Evolutionary conservation across 1,140 invertebrate genomes (phyloP), one percentile per base, ranked within the genome.

Genomic region (Mycetomoellerius zeteki): DNA sequence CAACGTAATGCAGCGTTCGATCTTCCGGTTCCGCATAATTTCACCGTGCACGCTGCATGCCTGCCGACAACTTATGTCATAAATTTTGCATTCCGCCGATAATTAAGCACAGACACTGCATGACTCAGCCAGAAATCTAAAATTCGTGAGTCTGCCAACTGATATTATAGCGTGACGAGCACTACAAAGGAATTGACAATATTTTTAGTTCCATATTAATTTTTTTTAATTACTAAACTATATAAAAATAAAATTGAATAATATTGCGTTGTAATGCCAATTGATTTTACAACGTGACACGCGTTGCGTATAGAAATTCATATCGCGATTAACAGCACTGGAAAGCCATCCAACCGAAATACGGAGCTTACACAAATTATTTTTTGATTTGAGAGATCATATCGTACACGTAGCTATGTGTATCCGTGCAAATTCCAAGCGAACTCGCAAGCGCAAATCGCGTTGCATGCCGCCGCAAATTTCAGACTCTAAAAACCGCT

Each of bases 381-480:
- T 52, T 80, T 54, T 80, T 27, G 7, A 47, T n/a, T 80, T 33
- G 0, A 50, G 47, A 67, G 58, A 47, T 30, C 3, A 30, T 54
- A 67, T 52, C 62, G 30, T 47, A 21, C 76, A 5, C 33, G 50
- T 24, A 24, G 10, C 12, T 6, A 24, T 30, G 10, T 77, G 4
- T 50, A 52, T 65, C 21, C 16, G 72, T 52, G 58, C 30, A 65
- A 71, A 62, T 65, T 77, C 60, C 30, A 24, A 43, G 73, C 8
- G 47, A 54, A 56, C 37, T 37, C 62, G 60, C 33, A 24, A 69
- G 78, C 87, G 84, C 86, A 86, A 91, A 88, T 90, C 75, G 78
- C 54, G 85, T 90, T 73, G 89, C 89, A 86, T 91, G 89, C 81
- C 64, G 52, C n/a, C 21, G 82, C 56, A 77, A 90, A 76, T 89